Evolutionary conservation across 1,140 invertebrate species (phyloP).

Genomic region (Bombus breviceps): DNA sequence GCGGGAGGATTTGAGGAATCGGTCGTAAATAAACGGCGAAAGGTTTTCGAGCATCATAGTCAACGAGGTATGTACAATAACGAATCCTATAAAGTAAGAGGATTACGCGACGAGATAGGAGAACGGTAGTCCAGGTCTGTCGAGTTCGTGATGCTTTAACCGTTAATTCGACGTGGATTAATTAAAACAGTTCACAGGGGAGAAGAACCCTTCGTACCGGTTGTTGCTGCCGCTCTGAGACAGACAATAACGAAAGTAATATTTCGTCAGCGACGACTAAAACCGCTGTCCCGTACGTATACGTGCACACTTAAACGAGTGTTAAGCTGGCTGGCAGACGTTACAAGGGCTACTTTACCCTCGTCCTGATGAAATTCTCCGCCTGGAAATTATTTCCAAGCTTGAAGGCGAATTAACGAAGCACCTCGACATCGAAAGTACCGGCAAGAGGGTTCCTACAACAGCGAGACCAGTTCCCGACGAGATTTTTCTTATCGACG

Average conservation of each 20-base stretch:
- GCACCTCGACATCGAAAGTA: slow-evolving; percentile 58
- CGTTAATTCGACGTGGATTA: slow-evolving; percentile 71
- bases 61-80: slow-evolving; percentile 28
- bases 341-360: slow-evolving; percentile 71
- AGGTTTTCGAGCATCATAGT: neutral
- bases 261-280: slow-evolving; percentile 67
- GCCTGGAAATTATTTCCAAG: slow-evolving; percentile 67
- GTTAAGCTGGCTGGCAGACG: slow-evolving; percentile 69
- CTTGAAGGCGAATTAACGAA: slow-evolving; percentile 67
- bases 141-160: slow-evolving; percentile 55
- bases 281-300: slow-evolving; percentile 53
- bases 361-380: slow-evolving; percentile 69
- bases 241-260: slow-evolving; percentile 72
- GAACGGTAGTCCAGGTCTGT: slow-evolving; percentile 12
- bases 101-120: slow-evolving; percentile 19
- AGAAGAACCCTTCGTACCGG: slow-evolving; percentile 34
- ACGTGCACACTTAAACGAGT: slow-evolving; percentile 57
- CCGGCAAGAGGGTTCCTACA: slow-evolving; percentile 14
- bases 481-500: slow-evolving; percentile 49
- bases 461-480: neutral
- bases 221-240: slow-evolving; percentile 54
- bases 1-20: neutral
- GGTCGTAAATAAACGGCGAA: neutral
- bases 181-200: slow-evolving; percentile 69
- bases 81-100: slow-evolving; percentile 47